Evolutionary conservation across 2,113 vertebrate genomes (phyloP).

Genomic region (Notothenia coriiceps): DNA sequence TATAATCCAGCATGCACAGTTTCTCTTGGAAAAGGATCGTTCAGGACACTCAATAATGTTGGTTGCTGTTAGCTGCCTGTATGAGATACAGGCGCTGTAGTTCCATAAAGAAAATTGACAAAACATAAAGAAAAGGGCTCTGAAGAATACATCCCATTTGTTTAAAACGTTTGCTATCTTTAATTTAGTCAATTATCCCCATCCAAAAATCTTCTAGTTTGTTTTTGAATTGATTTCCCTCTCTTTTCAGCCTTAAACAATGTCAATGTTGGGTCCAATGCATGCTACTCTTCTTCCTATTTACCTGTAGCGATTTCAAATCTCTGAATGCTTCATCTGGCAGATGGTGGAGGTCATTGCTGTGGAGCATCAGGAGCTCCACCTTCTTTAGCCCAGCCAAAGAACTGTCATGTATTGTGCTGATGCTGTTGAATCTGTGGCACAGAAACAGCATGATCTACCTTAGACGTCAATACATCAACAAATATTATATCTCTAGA

Average conservation of each 20-base stretch:
- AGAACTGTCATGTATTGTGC: constrained; percentile 84
- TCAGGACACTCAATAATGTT: neutral
- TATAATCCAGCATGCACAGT: neutral
- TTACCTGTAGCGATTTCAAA: constrained; percentile 91
- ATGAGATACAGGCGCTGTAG: neutral
- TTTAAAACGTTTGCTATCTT: neutral
- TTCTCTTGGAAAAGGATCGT: neutral
- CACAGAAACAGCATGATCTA: constrained; percentile 25
- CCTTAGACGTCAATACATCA: neutral
- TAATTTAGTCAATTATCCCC: neutral
- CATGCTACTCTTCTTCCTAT: neutral
- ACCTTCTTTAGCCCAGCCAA: constrained; percentile 87
- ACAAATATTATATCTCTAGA: neutral
- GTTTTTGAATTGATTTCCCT: neutral
- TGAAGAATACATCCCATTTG: neutral
- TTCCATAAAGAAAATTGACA: neutral
- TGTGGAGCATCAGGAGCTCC: constrained; percentile 94
- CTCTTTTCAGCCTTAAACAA: neutral
- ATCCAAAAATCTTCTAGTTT: neutral
- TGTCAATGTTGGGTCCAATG: neutral
- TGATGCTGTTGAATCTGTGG: constrained; percentile 94
- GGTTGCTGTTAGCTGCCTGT: neutral
- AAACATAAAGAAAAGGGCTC: neutral
- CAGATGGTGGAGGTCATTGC: constrained; percentile 91
- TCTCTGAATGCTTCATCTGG: constrained; percentile 88